Base-by-base conservation (phyloP, 2,113 vertebrate genomes). In the Xiphophorus hellerii region DNA sequence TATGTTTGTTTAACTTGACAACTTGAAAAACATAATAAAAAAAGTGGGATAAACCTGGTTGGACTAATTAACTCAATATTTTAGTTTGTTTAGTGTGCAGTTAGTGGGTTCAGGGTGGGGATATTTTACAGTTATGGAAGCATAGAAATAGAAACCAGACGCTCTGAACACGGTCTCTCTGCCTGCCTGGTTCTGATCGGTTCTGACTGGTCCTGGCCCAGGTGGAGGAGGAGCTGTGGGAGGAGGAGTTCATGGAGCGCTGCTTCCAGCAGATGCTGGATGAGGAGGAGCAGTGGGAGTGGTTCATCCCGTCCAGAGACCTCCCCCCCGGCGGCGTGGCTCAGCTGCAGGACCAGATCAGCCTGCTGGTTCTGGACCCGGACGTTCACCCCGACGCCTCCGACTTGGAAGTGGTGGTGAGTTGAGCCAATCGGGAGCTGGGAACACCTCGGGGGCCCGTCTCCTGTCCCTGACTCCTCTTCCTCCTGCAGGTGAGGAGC, bases 191-290 rank as follows among this genome's bases (percentile, higher is more conserved):
- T 54, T 54, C 51, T 54, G 51, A 17, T 5, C 5, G 15, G 14
- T 20, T 20, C 14, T 48, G 44, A 17, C 14, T 48, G 39, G 15
- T 54, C 0, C 14, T 5, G 39, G 15, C 25, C 0, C 76, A 98
- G 97, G 96, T 98, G 62, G 97, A 97, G 90, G 97, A 98, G 92
- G 95, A 98, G 89, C 92, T 98, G 88, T 96, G 95, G 96, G 97
- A 98, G 93, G 96, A 97, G 91, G 96, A 98, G 88, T 98, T 98
- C 82, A 97, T 98, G 8, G 97, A 98, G 90, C 94, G 93, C 65
- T 98, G 97, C 81, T 96, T 98, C 91, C 96, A 97, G 90, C 96
- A 98, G 95, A 96, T 98, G 95, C 88, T 97, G 93, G 96, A 97
- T 85, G 96, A 97, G 28, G 96, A 97, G 81, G 97, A 98, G 89